A percentile compares a stretch with the other conserved stretches of the same genome.
phyloP scores from a whole-genome alignment of 2,888 invertebrate species.

The Megamerina dolium region DNA sequence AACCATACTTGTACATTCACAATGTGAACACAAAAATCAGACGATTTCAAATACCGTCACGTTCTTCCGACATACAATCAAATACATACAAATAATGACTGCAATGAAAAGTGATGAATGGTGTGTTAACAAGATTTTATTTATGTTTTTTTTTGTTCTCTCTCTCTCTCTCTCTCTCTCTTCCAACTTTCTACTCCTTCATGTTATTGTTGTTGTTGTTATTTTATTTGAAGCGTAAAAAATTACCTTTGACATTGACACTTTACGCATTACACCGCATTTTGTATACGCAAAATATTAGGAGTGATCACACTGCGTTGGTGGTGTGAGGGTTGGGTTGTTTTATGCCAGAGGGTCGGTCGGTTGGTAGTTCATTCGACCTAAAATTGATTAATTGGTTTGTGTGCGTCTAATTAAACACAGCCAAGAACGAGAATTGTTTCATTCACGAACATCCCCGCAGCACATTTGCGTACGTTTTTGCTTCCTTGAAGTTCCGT shows the following conservation, averaged over 20 bases:
- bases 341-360: background rate
- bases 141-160: conserved; percentile 27
- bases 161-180: too few species aligned
- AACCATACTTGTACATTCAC: too few species aligned
- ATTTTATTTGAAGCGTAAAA: conserved; percentile 37
- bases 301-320: background rate
- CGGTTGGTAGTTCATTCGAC: background rate
- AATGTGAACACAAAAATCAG: conserved; percentile 9
- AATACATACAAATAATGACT: too few species aligned
- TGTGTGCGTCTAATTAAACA: conserved; percentile 45
- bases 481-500: background rate
- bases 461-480: conserved; percentile 1
- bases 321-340: too few species aligned
- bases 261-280: conserved; percentile 23
- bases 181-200: too few species aligned
- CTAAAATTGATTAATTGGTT: conserved; percentile 46
- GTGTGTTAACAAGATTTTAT: conserved; percentile 49
- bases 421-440: conserved; percentile 4
- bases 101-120: conserved; percentile 43
- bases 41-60: conserved; percentile 23
- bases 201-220: conserved; percentile 20
- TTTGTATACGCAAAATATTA: background rate
- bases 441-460: too few species aligned
- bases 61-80: too few species aligned
- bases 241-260: conserved; percentile 45